These are phyloP conservation scores for Cairina moschata DNA, from an alignment of 2,113 vertebrate genomes.

Conservation along the genomic window DNA sequence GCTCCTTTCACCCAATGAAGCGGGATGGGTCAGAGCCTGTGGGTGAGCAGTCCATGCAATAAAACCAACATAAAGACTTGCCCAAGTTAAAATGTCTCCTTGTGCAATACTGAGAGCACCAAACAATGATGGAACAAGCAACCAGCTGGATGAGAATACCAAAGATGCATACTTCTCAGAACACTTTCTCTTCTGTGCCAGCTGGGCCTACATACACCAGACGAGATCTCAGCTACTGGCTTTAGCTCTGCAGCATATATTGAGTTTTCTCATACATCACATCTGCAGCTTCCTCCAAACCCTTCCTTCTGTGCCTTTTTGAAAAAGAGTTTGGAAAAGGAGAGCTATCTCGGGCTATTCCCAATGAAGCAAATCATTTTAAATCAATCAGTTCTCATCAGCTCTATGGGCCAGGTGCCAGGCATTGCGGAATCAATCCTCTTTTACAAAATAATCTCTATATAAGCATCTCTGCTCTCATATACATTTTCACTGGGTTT, in stretches of 20 bases:
- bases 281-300: neutral
- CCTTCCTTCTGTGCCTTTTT: neutral
- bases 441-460: neutral
- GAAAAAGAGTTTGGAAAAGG: neutral
- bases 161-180: neutral
- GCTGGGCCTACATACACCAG: neutral
- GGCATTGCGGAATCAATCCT: neutral
- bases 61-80: neutral
- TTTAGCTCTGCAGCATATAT: neutral
- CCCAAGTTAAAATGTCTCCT: constrained; percentile 41
- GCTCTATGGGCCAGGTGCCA: neutral
- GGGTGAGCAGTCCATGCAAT: constrained; percentile 23
- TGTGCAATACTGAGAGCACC: neutral
- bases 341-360: neutral
- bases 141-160: constrained; percentile 4
- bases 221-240: neutral
- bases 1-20: constrained; percentile 4
- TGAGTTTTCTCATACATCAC: neutral
- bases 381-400: neutral
- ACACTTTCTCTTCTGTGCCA: neutral
- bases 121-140: neutral
- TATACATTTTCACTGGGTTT: neutral
- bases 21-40: neutral
- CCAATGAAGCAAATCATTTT: neutral
- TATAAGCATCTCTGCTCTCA: neutral